A percentile compares a stretch with the other conserved stretches of the same genome.
These are phyloP conservation scores for Cryptus viduatorius DNA, from an alignment of 2,888 invertebrate genomes.

Conservation along the genomic window DNA sequence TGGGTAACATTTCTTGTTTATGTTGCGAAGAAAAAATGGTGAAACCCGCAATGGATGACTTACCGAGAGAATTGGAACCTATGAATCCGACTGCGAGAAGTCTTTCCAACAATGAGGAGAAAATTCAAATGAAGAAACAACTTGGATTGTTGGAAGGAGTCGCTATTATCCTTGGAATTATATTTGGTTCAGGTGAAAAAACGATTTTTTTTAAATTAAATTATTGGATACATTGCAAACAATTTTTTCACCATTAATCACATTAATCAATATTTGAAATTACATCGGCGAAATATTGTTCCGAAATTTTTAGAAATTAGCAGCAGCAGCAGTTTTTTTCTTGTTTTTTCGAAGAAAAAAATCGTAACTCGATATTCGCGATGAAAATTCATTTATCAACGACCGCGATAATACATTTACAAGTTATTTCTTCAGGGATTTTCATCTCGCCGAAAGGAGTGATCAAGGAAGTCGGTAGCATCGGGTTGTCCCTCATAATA, in stretches of 20 bases:
- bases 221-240: no score
- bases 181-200: conserved; percentile 94
- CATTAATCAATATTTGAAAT: no score
- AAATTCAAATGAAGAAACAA: conserved; percentile 94
- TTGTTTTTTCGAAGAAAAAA: no score
- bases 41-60: conserved; percentile 50
- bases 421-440: conserved; percentile 89
- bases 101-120: conserved; percentile 81
- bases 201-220: conserved; percentile 42
- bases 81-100: conserved; percentile 44
- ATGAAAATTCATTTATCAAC: no score
- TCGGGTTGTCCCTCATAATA: conserved; percentile 94
- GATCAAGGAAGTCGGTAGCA: conserved; percentile 94
- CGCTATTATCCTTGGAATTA: conserved; percentile 97
- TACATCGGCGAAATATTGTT: no score
- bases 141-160: conserved; percentile 96
- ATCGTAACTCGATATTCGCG: no score
- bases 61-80: conserved; percentile 49
- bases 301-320: no score
- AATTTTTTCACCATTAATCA: no score
- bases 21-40: conserved; percentile 55
- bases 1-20: background rate
- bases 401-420: background rate
- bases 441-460: conserved; percentile 98
- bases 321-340: no score